Conservation (phyloP, 2,888 invertebrate species). For the Mythimna vitellina region DNA sequence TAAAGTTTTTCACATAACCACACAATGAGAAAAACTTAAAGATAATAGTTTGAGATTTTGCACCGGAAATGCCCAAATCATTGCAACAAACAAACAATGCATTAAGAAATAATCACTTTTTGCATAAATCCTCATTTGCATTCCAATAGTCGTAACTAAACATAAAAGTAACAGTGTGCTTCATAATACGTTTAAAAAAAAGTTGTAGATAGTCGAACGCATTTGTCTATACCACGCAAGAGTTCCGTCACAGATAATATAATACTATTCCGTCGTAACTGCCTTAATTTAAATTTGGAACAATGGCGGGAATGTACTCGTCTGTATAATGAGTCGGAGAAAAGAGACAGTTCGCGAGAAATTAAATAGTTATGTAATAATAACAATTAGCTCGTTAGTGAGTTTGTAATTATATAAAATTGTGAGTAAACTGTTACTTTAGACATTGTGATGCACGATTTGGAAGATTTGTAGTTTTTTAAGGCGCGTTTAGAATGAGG, state of each 20-base stretch:
- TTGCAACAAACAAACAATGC: slow-evolving; percentile 21
- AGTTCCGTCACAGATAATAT: slow-evolving; percentile 29
- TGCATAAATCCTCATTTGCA: slow-evolving; percentile 29
- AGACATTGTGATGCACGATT: slow-evolving; percentile 46
- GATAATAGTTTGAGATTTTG: neutral
- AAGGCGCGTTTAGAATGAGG: slow-evolving; percentile 10
- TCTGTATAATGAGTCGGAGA: slow-evolving; percentile 65
- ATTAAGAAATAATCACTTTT: slow-evolving; percentile 25
- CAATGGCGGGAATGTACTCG: slow-evolving; percentile 72
- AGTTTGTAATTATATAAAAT: slow-evolving; percentile 61
- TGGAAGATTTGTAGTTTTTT: slow-evolving; percentile 23
- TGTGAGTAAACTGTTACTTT: slow-evolving; percentile 57
- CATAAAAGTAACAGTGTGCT: slow-evolving; percentile 12
- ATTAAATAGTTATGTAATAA: slow-evolving; percentile 75
- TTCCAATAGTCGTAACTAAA: slow-evolving; percentile 7
- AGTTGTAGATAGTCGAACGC: slow-evolving; percentile 36
- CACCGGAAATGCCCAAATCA: slow-evolving; percentile 3
- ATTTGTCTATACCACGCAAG: slow-evolving; percentile 61
- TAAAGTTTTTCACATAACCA: slow-evolving; percentile 20
- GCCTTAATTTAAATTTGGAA: slow-evolving; percentile 64
- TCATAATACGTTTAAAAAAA: slow-evolving; percentile 30
- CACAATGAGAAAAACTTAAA: slow-evolving; percentile 6
- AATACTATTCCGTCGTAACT: slow-evolving; percentile 42
- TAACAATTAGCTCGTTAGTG: slow-evolving; percentile 69
- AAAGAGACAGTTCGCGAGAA: slow-evolving; percentile 76